phyloP scores from a whole-genome alignment of 1,140 invertebrate genomes.

The Tenebrio molitor region DNA sequence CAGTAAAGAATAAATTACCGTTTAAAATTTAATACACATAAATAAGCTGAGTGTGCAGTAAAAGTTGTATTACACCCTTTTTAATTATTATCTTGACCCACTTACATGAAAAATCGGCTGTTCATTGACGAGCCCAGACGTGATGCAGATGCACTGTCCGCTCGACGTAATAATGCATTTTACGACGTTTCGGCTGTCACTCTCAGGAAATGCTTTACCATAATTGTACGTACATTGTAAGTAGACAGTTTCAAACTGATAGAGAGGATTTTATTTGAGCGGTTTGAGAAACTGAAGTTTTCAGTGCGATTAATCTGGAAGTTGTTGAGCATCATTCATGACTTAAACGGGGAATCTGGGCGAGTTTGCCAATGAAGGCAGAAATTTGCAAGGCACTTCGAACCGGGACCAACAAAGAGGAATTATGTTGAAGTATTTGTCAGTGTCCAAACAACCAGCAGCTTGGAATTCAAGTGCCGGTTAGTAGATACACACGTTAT shows the following conservation, averaged over 20 bases:
- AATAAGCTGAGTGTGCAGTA: constrained; percentile 32
- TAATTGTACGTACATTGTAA: constrained; percentile 21
- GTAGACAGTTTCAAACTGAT: background rate
- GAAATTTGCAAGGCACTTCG: constrained; percentile 55
- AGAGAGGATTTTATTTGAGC: background rate
- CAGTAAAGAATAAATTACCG: constrained; percentile 41
- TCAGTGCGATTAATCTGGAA: constrained; percentile 5
- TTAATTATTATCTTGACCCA: constrained; percentile 45
- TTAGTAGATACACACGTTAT: constrained; percentile 60
- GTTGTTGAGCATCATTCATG: constrained; percentile 13
- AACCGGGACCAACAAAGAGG: constrained; percentile 52
- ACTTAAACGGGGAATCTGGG: constrained; percentile 29
- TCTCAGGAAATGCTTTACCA: background rate
- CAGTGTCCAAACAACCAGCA: constrained; percentile 51
- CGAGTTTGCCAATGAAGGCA: constrained; percentile 30
- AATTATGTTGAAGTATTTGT: constrained; percentile 57
- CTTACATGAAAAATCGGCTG: constrained; percentile 39
- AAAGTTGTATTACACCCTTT: constrained; percentile 46
- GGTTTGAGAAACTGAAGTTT: background rate
- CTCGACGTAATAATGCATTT: constrained; percentile 12
- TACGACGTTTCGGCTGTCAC: constrained; percentile 28
- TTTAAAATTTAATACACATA: constrained; percentile 35
- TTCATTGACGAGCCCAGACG: background rate
- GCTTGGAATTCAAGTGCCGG: constrained; percentile 56
- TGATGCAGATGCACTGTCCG: constrained; percentile 32